Conservation (phyloP, 2,888 invertebrate species). For the Prostheceraeus crozeri region DNA sequence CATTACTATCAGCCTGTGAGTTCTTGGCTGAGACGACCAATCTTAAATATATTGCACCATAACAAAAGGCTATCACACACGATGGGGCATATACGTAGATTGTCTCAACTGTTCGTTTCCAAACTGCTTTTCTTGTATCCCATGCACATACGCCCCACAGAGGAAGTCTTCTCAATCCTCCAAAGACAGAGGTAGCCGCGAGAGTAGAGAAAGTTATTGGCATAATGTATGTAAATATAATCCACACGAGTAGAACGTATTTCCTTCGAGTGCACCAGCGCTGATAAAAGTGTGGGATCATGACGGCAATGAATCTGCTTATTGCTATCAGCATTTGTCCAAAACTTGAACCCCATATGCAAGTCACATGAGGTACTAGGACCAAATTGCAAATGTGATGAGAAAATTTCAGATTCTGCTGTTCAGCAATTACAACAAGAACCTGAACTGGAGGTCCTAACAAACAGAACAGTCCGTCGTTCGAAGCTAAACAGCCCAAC, state of each 20-base stretch:
- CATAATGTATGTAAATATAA: neutral
- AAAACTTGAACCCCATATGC: slow-evolving; percentile 1
- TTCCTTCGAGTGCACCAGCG: neutral
- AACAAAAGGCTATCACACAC: neutral
- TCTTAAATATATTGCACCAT: neutral
- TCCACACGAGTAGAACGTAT: neutral
- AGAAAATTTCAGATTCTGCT: neutral
- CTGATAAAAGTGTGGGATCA: neutral
- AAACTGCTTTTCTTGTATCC: neutral
- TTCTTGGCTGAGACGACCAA: neutral
- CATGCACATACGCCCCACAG: slow-evolving; percentile 22
- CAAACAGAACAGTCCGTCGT: slow-evolving; percentile 1
- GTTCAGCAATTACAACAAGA: no score
- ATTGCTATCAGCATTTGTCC: slow-evolving; percentile 16
- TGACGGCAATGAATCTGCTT: slow-evolving; percentile 1
- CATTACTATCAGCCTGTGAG: no score
- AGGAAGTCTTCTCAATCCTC: slow-evolving; percentile 19
- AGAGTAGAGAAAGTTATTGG: neutral
- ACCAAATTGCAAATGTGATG: neutral
- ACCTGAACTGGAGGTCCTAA: slow-evolving; percentile 2
- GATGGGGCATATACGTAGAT: slow-evolving; percentile 1
- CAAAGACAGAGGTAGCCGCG: neutral
- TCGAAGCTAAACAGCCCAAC: neutral
- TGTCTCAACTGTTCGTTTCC: slow-evolving; percentile 14
- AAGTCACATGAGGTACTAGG: neutral